These are phyloP conservation scores for Pygoscelis adeliae DNA, from an alignment of 2,113 vertebrate genomes.

Conservation along the genomic window DNA sequence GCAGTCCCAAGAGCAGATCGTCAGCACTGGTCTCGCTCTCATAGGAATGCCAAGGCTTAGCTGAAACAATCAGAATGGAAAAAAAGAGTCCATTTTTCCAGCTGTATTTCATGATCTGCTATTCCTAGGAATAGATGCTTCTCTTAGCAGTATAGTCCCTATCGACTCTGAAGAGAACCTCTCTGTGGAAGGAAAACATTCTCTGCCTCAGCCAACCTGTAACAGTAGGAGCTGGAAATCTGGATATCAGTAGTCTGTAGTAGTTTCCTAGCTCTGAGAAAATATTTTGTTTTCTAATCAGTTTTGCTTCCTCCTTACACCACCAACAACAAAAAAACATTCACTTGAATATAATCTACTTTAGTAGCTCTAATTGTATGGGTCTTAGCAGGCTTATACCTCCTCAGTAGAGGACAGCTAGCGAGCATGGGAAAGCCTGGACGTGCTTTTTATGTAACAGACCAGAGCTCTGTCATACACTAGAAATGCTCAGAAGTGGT, in stretches of 20 bases:
- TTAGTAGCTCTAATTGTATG: slow-evolving; percentile 17
- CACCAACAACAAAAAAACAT: neutral
- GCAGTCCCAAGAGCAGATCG: neutral
- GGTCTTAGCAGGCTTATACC: slow-evolving; percentile 31
- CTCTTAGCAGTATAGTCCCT: neutral
- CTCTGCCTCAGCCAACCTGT: neutral
- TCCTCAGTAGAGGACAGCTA: neutral
- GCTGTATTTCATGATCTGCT: neutral
- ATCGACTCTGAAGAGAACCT: neutral
- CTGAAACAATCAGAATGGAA: slow-evolving; percentile 8
- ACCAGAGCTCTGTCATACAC: neutral
- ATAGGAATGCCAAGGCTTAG: slow-evolving; percentile 8
- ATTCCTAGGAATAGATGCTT: neutral
- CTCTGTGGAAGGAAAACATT: neutral
- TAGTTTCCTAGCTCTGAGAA: neutral
- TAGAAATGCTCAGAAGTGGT: neutral
- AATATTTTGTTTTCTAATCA: neutral
- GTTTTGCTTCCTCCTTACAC: neutral
- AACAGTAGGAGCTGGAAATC: too few species aligned
- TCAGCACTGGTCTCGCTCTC: neutral
- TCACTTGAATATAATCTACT: neutral
- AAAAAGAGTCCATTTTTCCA: neutral
- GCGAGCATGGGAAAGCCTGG: neutral
- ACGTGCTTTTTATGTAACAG: neutral
- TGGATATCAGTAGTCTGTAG: neutral